phyloP scores from a whole-genome alignment of 2,797 vertebrate genomes.

The Lepus townsendii region DNA sequence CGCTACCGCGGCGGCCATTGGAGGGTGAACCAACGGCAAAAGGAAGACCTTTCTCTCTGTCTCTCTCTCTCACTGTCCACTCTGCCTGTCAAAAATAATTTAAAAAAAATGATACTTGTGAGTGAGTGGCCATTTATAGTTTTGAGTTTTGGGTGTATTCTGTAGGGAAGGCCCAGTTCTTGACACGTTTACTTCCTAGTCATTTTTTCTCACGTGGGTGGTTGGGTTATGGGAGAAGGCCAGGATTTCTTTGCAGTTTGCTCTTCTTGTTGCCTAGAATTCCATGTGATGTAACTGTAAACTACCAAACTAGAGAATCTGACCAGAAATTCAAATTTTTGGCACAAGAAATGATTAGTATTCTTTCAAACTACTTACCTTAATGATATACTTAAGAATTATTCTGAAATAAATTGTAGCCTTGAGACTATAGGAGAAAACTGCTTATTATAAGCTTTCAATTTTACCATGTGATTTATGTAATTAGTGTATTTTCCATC shows the following conservation, averaged over 20 bases:
- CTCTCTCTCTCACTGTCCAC: no score
- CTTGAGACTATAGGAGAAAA: not conserved
- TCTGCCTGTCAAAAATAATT: no score
- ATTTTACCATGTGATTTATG: slow-evolving; percentile 7
- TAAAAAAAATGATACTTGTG: slow-evolving; percentile 40
- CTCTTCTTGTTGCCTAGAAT: slow-evolving; percentile 12
- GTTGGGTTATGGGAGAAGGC: slow-evolving; percentile 35
- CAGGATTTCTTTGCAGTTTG: slow-evolving; percentile 15
- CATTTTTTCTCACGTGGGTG: slow-evolving; percentile 67
- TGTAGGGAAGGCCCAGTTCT: slow-evolving; percentile 55
- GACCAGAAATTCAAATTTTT: slow-evolving; percentile 63
- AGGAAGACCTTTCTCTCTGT: no score
- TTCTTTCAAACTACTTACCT: slow-evolving; percentile 58
- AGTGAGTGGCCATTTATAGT: slow-evolving; percentile 60
- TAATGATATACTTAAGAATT: slow-evolving; percentile 44
- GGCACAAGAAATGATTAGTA: slow-evolving; percentile 39
- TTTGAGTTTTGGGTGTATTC: slow-evolving; percentile 27
- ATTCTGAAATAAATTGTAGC: slow-evolving; percentile 64
- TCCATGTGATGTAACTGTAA: slow-evolving; percentile 40
- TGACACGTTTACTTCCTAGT: slow-evolving; percentile 63
- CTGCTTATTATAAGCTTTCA: slow-evolving; percentile 50
- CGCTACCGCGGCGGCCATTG: no score
- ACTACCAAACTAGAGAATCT: slow-evolving; percentile 48
- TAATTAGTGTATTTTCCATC: slow-evolving; percentile 44
- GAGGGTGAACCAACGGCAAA: no score